Conservation (phyloP, 2,113 vertebrate species). For the Nerophis lumbriciformis region DNA sequence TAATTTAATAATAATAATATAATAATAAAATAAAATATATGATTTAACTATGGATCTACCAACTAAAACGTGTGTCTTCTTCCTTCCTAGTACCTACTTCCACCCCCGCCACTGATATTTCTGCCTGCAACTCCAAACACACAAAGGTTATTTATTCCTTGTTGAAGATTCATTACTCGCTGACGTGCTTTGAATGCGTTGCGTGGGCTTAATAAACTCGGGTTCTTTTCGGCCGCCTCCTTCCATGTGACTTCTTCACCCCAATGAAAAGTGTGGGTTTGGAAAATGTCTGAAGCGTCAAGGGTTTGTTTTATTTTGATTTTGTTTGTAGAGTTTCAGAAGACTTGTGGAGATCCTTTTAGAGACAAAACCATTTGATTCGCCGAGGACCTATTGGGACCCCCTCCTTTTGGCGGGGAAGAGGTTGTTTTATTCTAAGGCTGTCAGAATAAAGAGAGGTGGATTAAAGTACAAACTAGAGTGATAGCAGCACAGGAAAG, state of each 20-base stretch:
- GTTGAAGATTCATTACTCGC: constrained; percentile 56
- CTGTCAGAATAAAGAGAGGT: no score
- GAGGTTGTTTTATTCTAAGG: no score
- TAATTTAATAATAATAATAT: no score
- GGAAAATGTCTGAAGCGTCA: background rate
- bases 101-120: constrained; percentile 31
- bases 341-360: background rate
- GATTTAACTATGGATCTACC: no score
- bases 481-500: no score
- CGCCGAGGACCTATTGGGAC: no score
- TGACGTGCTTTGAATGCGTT: constrained; percentile 40
- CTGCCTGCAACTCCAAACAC: constrained; percentile 38
- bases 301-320: background rate
- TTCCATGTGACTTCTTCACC: constrained; percentile 23
- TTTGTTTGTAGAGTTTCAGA: background rate
- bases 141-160: constrained; percentile 50
- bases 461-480: no score
- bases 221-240: constrained; percentile 34
- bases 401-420: no score
- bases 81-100: constrained; percentile 24
- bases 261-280: constrained; percentile 7
- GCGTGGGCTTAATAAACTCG: constrained; percentile 61
- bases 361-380: background rate
- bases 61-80: constrained; percentile 8
- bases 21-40: no score